phyloP scores from a whole-genome alignment of 2,113 vertebrate genomes.

The Corythornis cristatus region DNA sequence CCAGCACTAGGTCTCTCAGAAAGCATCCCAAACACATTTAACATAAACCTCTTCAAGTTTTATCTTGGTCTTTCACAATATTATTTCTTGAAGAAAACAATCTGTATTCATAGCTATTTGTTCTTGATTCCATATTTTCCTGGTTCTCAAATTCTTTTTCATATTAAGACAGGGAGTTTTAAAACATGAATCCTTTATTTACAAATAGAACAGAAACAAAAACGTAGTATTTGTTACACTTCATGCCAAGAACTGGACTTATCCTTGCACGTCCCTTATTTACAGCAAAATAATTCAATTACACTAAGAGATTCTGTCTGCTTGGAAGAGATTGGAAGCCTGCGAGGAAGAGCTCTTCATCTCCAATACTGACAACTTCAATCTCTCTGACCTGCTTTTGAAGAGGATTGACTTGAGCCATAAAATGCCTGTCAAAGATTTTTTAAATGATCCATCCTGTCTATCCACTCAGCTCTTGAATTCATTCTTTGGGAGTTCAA shows the following conservation, averaged over 20 bases:
- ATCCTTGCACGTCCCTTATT: background rate
- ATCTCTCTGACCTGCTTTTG: constrained; percentile 32
- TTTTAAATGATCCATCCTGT: constrained; percentile 18
- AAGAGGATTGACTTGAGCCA: constrained; percentile 18
- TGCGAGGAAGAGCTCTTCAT: background rate
- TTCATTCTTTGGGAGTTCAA: constrained; percentile 39
- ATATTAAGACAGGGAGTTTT: background rate
- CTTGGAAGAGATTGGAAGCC: background rate
- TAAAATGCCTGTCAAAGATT: constrained; percentile 8
- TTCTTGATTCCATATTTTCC: constrained; percentile 3
- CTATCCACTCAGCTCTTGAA: background rate
- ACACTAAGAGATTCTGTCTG: background rate
- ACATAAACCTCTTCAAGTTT: background rate
- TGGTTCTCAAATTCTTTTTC: background rate
- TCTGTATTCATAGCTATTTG: background rate
- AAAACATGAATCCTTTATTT: constrained; percentile 28
- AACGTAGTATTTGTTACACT: background rate
- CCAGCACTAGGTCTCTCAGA: background rate
- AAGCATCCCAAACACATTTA: background rate
- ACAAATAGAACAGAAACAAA: background rate
- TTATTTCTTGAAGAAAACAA: background rate
- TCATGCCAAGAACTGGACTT: background rate
- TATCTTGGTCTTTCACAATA: background rate
- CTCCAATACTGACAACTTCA: background rate
- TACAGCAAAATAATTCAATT: background rate